Conservation (phyloP, 2,113 vertebrate species). For the Syngnathus floridae region DNA sequence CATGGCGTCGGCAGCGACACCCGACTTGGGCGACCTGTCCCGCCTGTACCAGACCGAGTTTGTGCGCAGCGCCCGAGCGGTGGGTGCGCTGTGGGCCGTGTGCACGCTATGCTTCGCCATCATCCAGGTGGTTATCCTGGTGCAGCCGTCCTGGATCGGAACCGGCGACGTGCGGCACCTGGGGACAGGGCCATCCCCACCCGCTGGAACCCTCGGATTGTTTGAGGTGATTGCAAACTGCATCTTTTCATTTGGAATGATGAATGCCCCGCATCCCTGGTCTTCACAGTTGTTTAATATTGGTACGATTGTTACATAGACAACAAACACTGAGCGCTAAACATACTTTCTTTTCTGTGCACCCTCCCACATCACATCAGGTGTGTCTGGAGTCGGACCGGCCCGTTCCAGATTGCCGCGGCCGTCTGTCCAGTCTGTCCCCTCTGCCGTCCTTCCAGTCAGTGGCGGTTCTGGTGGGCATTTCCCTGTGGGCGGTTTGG, state of each 20-base stretch:
- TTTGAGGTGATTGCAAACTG: slow-evolving; percentile 60
- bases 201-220: slow-evolving; percentile 72
- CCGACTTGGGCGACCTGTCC: slow-evolving; percentile 63
- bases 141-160: slow-evolving; percentile 78
- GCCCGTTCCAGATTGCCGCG: slow-evolving; percentile 70
- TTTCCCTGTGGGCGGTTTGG: slow-evolving; percentile 75
- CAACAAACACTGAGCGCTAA: neutral
- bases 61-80: slow-evolving; percentile 72
- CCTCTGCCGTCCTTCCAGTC: slow-evolving; percentile 78
- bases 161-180: slow-evolving; percentile 46
- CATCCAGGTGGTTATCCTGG: slow-evolving; percentile 75
- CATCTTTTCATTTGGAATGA: too few relatives aligned
- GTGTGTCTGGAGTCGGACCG: slow-evolving; percentile 73
- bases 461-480: slow-evolving; percentile 72
- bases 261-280: too few relatives aligned
- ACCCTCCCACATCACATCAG: slow-evolving; percentile 20
- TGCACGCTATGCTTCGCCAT: slow-evolving; percentile 77
- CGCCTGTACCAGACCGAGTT: slow-evolving; percentile 78
- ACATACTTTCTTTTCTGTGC: neutral
- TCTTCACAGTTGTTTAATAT: too few relatives aligned
- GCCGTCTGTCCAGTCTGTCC: slow-evolving; percentile 67
- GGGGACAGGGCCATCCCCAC: slow-evolving; percentile 23
- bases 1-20: slow-evolving; percentile 49
- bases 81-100: slow-evolving; percentile 77
- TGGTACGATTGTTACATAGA: too few relatives aligned